phyloP scores from a whole-genome alignment of 2,888 invertebrate genomes.

The Cyclophora punctaria region DNA sequence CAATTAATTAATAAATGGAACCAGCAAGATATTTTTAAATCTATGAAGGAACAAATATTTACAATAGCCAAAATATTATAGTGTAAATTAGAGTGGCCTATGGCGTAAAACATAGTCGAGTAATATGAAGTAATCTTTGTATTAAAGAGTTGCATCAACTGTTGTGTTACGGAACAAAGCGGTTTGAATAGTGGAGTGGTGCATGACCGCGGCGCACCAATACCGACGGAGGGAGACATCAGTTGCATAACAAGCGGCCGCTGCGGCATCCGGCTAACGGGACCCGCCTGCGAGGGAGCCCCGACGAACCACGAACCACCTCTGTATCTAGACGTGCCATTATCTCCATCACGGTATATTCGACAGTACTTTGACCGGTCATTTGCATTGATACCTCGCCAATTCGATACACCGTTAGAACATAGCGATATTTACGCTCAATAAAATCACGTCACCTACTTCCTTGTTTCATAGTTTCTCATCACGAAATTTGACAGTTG shows the following conservation, averaged over 20 bases:
- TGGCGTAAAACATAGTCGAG: conserved; percentile 9
- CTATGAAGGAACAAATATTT: too few species aligned
- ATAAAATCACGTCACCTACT: conserved; percentile 35
- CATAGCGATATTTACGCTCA: conserved; percentile 23
- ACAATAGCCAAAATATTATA: too few species aligned
- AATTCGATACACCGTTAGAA: conserved; percentile 29
- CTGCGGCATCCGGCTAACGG: conserved; percentile 62
- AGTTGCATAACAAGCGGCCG: conserved; percentile 65
- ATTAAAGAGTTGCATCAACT: conserved; percentile 22
- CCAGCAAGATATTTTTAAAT: too few species aligned
- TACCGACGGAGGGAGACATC: conserved; percentile 40
- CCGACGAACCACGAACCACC: conserved; percentile 25
- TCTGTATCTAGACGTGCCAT: conserved; percentile 32
- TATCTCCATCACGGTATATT: conserved; percentile 28
- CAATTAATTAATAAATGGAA: too few species aligned
- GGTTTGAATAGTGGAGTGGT: conserved; percentile 18
- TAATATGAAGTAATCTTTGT: conserved; percentile 19
- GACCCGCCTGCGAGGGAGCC: conserved; percentile 38
- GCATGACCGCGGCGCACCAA: conserved; percentile 19
- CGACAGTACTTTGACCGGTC: conserved; percentile 33
- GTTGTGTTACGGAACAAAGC: conserved; percentile 26
- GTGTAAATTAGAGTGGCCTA: background rate
- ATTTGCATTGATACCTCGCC: conserved; percentile 37
- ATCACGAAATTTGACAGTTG: conserved; percentile 44
- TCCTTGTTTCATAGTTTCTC: conserved; percentile 46